A percentile compares a stretch with the other conserved stretches of the same genome.
Conservation (phyloP, 2,113 vertebrate species). For the Mesoclemmys tuberculata region DNA sequence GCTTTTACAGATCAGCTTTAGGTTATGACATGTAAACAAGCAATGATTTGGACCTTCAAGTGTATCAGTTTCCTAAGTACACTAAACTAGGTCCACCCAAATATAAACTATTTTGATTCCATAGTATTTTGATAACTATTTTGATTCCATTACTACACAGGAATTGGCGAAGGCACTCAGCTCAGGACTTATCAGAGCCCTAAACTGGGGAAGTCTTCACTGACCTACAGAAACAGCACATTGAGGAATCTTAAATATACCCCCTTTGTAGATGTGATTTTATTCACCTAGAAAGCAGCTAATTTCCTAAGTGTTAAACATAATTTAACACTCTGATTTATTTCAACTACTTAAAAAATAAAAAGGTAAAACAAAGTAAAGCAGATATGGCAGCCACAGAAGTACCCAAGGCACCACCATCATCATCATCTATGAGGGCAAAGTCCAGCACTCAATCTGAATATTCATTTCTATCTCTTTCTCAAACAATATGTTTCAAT, state of each 20-base stretch:
- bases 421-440: not conserved
- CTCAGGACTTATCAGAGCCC: not conserved
- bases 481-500: not conserved
- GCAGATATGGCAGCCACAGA: not conserved
- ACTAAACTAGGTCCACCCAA: not conserved
- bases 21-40: not conserved
- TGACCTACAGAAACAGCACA: not conserved
- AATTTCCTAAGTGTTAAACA: not conserved
- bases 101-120: not conserved
- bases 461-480: not conserved
- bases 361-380: not conserved
- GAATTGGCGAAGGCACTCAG: not conserved
- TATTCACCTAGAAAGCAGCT: not conserved
- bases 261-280: not conserved
- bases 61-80: not conserved
- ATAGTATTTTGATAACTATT: not conserved
- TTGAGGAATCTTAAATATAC: not conserved
- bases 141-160: accelerated
- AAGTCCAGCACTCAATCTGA: not conserved
- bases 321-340: too few relatives aligned
- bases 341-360: too few relatives aligned
- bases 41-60: accelerated
- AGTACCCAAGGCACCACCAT: not conserved
- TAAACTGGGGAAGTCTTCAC: not conserved
- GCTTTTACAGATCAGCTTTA: not conserved